phyloP scores from a whole-genome alignment of 1,140 invertebrate species.

The Cydia splendana region DNA sequence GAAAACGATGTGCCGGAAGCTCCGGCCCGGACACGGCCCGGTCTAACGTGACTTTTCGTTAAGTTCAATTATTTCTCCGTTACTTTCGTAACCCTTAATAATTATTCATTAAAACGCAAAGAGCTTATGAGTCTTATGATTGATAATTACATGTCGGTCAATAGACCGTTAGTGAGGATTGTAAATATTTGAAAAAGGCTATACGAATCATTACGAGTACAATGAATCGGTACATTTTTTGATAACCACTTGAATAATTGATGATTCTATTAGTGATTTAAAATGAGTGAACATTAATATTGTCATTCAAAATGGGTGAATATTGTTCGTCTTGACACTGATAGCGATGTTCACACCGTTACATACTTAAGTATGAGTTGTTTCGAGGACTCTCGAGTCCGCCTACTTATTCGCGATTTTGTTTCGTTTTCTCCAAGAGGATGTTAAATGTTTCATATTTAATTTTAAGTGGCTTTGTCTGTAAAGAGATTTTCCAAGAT shows the following conservation, averaged over 20 bases:
- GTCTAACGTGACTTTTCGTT: too few relatives aligned
- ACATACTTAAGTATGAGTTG: slow-evolving; percentile 34
- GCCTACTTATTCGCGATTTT: slow-evolving; percentile 3
- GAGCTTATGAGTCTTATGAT: slow-evolving; percentile 8
- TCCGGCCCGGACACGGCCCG: too few relatives aligned
- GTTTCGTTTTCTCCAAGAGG: background rate
- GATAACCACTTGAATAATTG: slow-evolving; percentile 15
- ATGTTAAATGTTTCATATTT: background rate
- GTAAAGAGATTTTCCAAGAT: too few relatives aligned
- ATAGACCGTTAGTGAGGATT: background rate
- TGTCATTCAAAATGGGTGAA: slow-evolving; percentile 34
- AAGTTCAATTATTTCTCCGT: slow-evolving; percentile 18
- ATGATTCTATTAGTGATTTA: slow-evolving; percentile 17
- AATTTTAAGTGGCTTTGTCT: background rate
- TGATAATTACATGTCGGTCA: slow-evolving; percentile 14
- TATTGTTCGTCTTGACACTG: slow-evolving; percentile 41
- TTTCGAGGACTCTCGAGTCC: slow-evolving; percentile 19
- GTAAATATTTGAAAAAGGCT: slow-evolving; percentile 9
- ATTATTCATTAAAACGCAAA: slow-evolving; percentile 4
- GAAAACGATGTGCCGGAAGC: too few relatives aligned
- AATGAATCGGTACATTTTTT: slow-evolving; percentile 17
- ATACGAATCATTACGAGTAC: background rate
- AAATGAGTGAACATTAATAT: slow-evolving; percentile 39
- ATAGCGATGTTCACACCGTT: slow-evolving; percentile 42
- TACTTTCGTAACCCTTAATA: slow-evolving; percentile 4